Conservation (phyloP, 1,140 invertebrate species). For the Pseudomyrmex gracilis region DNA sequence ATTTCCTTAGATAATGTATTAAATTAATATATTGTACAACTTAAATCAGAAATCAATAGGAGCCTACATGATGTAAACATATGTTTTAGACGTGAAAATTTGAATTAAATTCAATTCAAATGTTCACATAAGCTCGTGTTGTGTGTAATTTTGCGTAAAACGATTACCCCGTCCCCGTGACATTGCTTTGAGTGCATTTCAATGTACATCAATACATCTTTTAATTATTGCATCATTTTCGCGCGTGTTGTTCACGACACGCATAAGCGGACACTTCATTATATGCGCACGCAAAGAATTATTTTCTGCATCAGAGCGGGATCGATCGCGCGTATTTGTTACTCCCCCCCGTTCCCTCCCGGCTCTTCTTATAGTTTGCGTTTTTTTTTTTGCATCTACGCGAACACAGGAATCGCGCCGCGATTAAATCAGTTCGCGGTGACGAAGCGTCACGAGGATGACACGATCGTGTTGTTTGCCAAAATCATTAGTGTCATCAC, state of each 20-base stretch:
- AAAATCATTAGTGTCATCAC: no score
- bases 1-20: no score
- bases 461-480: background rate
- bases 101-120: no score
- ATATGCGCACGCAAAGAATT: slow-evolving; percentile 58
- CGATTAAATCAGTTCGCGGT: background rate
- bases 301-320: slow-evolving; percentile 72
- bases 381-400: slow-evolving; percentile 20
- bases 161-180: no score
- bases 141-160: no score
- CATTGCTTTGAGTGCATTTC: no score
- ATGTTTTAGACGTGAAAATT: no score
- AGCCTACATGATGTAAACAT: no score
- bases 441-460: background rate
- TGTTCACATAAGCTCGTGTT: no score
- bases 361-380: background rate
- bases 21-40: no score
- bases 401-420: background rate
- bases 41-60: no score
- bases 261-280: background rate
- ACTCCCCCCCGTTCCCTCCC: background rate
- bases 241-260: background rate
- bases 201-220: background rate
- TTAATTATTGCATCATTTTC: background rate
- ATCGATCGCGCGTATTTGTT: slow-evolving; percentile 62